A percentile compares a stretch with the other conserved stretches of the same genome.
phyloP scores from a whole-genome alignment of 1,140 invertebrate genomes.

The Agraylea sexmaculata region DNA sequence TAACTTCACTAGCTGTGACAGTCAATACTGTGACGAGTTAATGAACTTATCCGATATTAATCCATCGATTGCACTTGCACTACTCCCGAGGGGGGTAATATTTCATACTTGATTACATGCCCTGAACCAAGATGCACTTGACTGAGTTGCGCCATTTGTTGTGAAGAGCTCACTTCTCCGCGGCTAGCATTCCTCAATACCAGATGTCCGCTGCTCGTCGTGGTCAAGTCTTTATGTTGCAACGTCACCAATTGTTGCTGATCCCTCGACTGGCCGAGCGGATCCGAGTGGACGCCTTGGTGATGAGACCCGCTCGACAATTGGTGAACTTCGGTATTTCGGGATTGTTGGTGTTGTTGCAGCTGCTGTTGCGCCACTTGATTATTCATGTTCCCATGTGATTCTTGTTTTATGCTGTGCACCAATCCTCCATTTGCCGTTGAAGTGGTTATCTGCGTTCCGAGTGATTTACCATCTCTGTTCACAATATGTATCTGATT shows the following conservation, averaged over 20 bases:
- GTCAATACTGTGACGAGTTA: too few relatives aligned
- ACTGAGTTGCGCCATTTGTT: conserved; percentile 15
- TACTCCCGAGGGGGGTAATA: conserved; percentile 17
- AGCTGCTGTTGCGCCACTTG: conserved; percentile 13
- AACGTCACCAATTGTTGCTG: conserved; percentile 3
- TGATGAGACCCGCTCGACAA: conserved; percentile 9
- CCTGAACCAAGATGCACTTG: conserved; percentile 18
- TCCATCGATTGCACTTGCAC: conserved; percentile 20
- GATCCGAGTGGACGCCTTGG: conserved; percentile 14
- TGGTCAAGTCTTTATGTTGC: conserved; percentile 16
- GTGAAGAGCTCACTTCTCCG: conserved; percentile 6
- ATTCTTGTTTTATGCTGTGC: conserved; percentile 20
- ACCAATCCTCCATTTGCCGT: conserved; percentile 17
- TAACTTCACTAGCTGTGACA: too few relatives aligned
- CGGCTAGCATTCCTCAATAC: conserved; percentile 17
- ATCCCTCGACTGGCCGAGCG: too few relatives aligned
- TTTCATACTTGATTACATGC: conserved; percentile 21
- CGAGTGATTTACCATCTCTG: conserved; percentile 29
- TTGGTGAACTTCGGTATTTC: conserved; percentile 8
- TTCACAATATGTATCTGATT: conserved; percentile 33
- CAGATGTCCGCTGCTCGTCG: conserved; percentile 16
- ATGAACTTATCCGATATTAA: too few relatives aligned
- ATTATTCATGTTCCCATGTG: conserved; percentile 15
- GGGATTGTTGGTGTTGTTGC: conserved; percentile 11
- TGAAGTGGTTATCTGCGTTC: conserved; percentile 26